Percentiles rank a stretch among this genome's conserved stretches.
These are phyloP conservation scores for Colius striatus DNA, from an alignment of 2,113 vertebrate genomes.

Conservation along the genomic window DNA sequence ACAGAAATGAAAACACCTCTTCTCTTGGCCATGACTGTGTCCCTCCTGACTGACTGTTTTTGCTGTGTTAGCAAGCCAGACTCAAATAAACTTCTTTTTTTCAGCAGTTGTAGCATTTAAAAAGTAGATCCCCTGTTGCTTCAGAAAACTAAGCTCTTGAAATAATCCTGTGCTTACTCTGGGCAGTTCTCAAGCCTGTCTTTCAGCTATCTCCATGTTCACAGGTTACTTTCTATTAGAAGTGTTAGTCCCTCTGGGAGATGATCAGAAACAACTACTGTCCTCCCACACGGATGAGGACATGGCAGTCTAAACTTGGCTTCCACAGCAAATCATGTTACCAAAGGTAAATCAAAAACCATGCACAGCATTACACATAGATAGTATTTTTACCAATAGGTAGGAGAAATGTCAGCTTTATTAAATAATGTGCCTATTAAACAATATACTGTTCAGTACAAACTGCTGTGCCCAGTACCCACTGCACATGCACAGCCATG, in stretches of 20 bases:
- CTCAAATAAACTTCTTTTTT: neutral
- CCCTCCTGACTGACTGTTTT: neutral
- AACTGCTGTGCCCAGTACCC: neutral
- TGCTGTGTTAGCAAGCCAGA: neutral
- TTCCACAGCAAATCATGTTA: neutral
- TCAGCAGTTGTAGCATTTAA: neutral
- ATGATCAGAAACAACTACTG: neutral
- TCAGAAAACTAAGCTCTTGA: neutral
- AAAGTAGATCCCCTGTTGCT: neutral
- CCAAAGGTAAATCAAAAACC: neutral
- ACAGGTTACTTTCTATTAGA: fast-evolving
- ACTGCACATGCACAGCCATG: fast-evolving
- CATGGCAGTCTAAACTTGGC: fast-evolving
- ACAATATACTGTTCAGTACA: too few relatives aligned
- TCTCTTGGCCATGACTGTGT: neutral
- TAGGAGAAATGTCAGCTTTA: neutral
- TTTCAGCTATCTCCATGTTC: neutral
- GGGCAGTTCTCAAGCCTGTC: neutral
- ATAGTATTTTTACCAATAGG: neutral
- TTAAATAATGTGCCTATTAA: neutral
- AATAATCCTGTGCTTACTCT: neutral
- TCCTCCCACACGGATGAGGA: fast-evolving
- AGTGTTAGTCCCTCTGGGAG: neutral
- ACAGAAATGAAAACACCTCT: neutral
- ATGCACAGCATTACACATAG: fast-evolving